These are phyloP conservation scores for Rhea pennata DNA, from an alignment of 2,113 vertebrate genomes.

Conservation along the genomic window DNA sequence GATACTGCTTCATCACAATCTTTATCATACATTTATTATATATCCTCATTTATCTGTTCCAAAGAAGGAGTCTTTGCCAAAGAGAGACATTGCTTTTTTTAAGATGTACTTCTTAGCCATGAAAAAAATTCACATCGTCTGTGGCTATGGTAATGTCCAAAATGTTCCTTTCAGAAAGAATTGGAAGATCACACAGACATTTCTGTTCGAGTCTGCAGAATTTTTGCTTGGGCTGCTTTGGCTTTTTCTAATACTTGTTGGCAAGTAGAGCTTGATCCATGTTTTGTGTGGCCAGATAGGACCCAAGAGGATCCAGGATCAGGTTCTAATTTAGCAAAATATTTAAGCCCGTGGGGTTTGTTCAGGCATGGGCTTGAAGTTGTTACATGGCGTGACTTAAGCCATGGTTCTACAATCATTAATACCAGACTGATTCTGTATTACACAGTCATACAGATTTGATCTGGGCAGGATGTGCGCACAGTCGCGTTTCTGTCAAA, in stretches of 20 bases:
- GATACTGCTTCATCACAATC: slow-evolving; percentile 46
- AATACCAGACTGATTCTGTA: neutral
- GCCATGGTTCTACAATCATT: neutral
- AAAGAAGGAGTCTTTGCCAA: slow-evolving; percentile 70
- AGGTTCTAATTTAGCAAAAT: slow-evolving; percentile 30
- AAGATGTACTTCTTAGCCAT: slow-evolving; percentile 56
- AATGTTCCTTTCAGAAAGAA: slow-evolving; percentile 60
- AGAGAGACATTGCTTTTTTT: slow-evolving; percentile 70
- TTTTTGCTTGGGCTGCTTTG: slow-evolving; percentile 21
- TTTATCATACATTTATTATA: slow-evolving; percentile 57
- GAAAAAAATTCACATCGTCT: slow-evolving; percentile 55
- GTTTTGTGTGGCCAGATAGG: neutral
- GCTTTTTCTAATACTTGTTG: slow-evolving; percentile 20
- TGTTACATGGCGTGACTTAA: neutral
- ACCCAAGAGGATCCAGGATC: neutral
- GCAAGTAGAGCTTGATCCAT: neutral
- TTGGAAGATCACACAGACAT: slow-evolving; percentile 1
- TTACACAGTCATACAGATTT: neutral
- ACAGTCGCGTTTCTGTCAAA: neutral
- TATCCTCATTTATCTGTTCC: slow-evolving; percentile 69
- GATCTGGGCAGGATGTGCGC: neutral
- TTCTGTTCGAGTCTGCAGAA: neutral
- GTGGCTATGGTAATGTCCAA: slow-evolving; percentile 55
- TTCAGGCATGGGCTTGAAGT: slow-evolving; percentile 46
- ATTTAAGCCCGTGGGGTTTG: neutral